phyloP scores from a whole-genome alignment of 2,797 vertebrate species.

The Hyperoplus immaculatus region DNA sequence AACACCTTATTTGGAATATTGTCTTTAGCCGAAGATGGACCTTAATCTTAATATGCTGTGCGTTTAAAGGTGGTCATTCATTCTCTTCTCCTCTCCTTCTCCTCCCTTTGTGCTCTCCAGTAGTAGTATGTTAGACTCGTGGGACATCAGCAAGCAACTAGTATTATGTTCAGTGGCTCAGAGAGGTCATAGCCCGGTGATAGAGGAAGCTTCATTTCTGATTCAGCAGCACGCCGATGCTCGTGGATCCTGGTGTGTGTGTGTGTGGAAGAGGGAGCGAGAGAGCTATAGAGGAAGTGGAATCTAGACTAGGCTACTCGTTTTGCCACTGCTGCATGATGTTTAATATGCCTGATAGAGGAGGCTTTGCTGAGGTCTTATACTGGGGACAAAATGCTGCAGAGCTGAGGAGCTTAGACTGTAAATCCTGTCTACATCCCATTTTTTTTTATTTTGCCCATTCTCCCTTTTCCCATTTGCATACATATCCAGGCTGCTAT shows the following conservation, averaged over 20 bases:
- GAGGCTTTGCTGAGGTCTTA: slow-evolving; percentile 50
- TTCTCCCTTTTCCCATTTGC: slow-evolving; percentile 49
- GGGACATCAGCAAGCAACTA: slow-evolving; percentile 75
- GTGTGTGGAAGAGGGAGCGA: slow-evolving; percentile 13
- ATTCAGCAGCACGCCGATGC: slow-evolving; percentile 56
- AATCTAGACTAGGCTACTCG: slow-evolving; percentile 37
- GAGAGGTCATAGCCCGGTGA: slow-evolving; percentile 74
- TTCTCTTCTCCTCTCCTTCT: slow-evolving; percentile 2
- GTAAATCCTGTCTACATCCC: slow-evolving; percentile 66
- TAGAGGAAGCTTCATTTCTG: slow-evolving; percentile 73
- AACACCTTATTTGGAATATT: too few species aligned
- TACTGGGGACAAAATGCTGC: slow-evolving; percentile 60
- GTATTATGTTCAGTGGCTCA: slow-evolving; percentile 49
- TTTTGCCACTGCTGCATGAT: slow-evolving; percentile 59
- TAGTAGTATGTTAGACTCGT: slow-evolving; percentile 26
- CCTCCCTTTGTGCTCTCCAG: slow-evolving; percentile 24
- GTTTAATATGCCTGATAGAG: slow-evolving; percentile 68
- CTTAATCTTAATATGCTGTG: too few species aligned
- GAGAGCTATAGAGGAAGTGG: slow-evolving; percentile 7
- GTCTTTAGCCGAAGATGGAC: too few species aligned
- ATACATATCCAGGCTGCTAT: slow-evolving; percentile 41
- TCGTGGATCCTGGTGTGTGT: slow-evolving; percentile 21
- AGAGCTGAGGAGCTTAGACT: slow-evolving; percentile 67
- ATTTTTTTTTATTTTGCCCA: slow-evolving; percentile 61
- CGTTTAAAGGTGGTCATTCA: background rate